Base-by-base conservation (phyloP, 92 coral and sea anemone species). In the Epizoanthus scotinus region DNA sequence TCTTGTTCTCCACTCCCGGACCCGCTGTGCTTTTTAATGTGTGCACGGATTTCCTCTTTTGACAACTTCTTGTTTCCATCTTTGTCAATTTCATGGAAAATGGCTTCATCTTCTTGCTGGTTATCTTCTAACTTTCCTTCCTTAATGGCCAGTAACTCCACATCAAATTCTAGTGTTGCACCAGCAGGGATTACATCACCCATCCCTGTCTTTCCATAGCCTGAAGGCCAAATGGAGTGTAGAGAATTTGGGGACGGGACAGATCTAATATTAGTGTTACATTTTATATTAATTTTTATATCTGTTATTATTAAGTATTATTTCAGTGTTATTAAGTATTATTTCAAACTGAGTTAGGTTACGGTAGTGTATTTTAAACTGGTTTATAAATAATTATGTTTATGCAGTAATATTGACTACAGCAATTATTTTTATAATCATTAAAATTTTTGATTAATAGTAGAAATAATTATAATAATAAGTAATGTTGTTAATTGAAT, bases 81-180 rank as follows among this genome's bases (percentile, higher is more conserved):
- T 69, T 82, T 85, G 75, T 92, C 97, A 59, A 92, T 92, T 88
- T 85, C 79, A 28, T 85, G 80, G 65, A 92, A 92, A 42, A 92
- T 91, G 77, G 90, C 70, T 38, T 91, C 71, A 17, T 79, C 52
- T 60, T 87, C 77, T 53, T 62, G 63, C 27, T 67, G 78, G 19
- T 62, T 64, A 20, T 75, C 81, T 13, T 58, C 81, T 20, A 24
- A 15, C 36, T 73, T 75, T 19, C 55, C 55, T 44, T 78, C 84
- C 65, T 84, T 87, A 73, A 92, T 92, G 78, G 91, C 92, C 38
- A 90, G 82, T 49, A 92, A 90, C 65, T 92, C 94, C 38, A 92
- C 94, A 18, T 92, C 94, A 87, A 92, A 91, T 79, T 89, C 63
- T 57, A 92, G 87, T 49, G 93, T 90, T n/a, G 97, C 90, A 12